Evolutionary conservation across 2,797 vertebrate genomes (phyloP).

Genomic region (Pipistrellus nathusii): DNA sequence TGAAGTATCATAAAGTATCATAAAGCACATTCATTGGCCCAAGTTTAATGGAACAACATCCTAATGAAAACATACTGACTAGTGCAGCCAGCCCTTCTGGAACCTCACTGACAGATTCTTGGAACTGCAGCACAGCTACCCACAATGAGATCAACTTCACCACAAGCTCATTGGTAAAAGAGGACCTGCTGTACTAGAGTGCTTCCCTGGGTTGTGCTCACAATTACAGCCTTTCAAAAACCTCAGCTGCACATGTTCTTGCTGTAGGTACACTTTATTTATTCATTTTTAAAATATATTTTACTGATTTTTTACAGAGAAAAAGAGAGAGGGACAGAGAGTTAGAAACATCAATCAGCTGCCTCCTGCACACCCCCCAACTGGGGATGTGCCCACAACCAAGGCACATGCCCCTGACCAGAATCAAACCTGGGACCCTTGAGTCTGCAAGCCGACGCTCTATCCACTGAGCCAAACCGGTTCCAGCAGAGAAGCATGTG

Average conservation of each 20-base stretch:
- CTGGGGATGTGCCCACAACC: no score
- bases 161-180: no score
- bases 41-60: neutral
- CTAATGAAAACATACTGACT: neutral
- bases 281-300: no score
- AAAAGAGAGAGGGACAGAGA: no score
- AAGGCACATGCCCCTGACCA: no score
- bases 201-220: neutral
- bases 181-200: neutral
- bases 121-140: neutral
- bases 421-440: no score
- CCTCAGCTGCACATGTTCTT: neutral
- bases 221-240: slow-evolving; percentile 16
- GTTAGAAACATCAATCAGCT: no score
- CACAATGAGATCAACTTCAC: no score
- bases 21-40: neutral
- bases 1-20: slow-evolving; percentile 17
- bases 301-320: no score
- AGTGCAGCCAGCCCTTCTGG: neutral
- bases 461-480: no score
- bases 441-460: no score
- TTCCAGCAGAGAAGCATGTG: neutral
- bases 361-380: no score
- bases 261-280: neutral
- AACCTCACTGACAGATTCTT: neutral